Percentiles rank a stretch among this genome's conserved stretches.
Conservation (phyloP, 2,113 vertebrate species). For the Nestor notabilis region DNA sequence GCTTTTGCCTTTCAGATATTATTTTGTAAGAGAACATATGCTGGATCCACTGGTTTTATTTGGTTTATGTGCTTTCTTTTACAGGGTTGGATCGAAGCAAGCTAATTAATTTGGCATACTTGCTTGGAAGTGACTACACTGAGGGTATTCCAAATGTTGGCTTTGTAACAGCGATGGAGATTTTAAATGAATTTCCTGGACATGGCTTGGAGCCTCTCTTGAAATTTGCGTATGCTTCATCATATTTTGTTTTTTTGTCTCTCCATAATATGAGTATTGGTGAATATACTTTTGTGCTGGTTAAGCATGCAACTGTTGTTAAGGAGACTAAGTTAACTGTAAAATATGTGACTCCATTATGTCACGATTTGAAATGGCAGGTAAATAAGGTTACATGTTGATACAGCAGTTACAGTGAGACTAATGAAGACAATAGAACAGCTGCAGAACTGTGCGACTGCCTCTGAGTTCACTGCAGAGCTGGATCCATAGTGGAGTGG, state of each 20-base stretch:
- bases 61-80: not conserved
- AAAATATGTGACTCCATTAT: not conserved
- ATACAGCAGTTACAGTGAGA: not conserved
- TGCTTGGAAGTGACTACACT: slow-evolving; percentile 96
- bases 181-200: slow-evolving; percentile 96
- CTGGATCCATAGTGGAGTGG: not conserved
- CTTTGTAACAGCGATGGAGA: slow-evolving; percentile 95
- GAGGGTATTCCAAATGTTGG: slow-evolving; percentile 93
- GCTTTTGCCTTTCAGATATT: not conserved
- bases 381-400: not conserved
- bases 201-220: slow-evolving; percentile 87
- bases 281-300: not conserved
- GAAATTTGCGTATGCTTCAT: slow-evolving; percentile 80
- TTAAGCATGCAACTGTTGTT: not conserved
- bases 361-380: not conserved
- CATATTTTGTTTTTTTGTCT: not conserved
- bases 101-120: slow-evolving; percentile 95
- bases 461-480: not conserved
- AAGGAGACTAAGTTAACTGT: not conserved
- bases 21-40: not conserved
- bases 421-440: not conserved
- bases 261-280: not conserved
- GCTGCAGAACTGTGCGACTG: not conserved
- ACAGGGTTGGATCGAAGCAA: slow-evolving; percentile 91
- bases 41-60: not conserved